Percentiles rank a stretch among this genome's conserved stretches.
phyloP scores from a whole-genome alignment of 1,140 invertebrate species.

The Mactra quadrangularis region DNA sequence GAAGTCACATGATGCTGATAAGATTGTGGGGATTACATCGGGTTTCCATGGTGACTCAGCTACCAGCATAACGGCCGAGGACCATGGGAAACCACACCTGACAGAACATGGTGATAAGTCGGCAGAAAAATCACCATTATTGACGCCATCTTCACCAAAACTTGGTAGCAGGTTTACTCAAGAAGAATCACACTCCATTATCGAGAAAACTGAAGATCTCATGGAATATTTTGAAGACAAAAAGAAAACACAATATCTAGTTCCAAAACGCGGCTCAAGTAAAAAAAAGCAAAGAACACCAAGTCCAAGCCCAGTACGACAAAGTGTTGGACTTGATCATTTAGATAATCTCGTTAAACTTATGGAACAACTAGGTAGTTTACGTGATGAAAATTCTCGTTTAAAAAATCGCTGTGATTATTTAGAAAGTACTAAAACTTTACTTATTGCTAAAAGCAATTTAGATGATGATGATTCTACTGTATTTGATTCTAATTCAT shows the following conservation, averaged over 20 bases:
- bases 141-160: constrained; percentile 57
- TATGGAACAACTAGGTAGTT: constrained; percentile 89
- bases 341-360: constrained; percentile 90
- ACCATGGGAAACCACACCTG: constrained; percentile 45
- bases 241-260: constrained; percentile 67
- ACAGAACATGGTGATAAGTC: constrained; percentile 49
- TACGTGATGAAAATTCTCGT: constrained; percentile 89
- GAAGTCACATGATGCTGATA: constrained; percentile 63
- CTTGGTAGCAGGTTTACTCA: constrained; percentile 57
- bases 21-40: constrained; percentile 68
- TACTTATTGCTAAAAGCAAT: constrained; percentile 84
- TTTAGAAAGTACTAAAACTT: constrained; percentile 88
- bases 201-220: constrained; percentile 68
- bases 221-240: constrained; percentile 80
- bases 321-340: constrained; percentile 88
- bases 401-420: constrained; percentile 89
- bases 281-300: constrained; percentile 72
- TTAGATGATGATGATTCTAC: constrained; percentile 67
- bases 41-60: constrained; percentile 53
- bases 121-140: constrained; percentile 43
- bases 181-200: constrained; percentile 61
- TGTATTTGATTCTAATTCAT: constrained; percentile 68
- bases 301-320: constrained; percentile 73
- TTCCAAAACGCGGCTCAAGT: constrained; percentile 48
- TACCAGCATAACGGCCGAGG: constrained; percentile 34